A percentile compares a stretch with the other conserved stretches of the same genome.
These are phyloP conservation scores for Capromys pilorides DNA, from an alignment of 2,797 vertebrate genomes.

Conservation along the genomic window DNA sequence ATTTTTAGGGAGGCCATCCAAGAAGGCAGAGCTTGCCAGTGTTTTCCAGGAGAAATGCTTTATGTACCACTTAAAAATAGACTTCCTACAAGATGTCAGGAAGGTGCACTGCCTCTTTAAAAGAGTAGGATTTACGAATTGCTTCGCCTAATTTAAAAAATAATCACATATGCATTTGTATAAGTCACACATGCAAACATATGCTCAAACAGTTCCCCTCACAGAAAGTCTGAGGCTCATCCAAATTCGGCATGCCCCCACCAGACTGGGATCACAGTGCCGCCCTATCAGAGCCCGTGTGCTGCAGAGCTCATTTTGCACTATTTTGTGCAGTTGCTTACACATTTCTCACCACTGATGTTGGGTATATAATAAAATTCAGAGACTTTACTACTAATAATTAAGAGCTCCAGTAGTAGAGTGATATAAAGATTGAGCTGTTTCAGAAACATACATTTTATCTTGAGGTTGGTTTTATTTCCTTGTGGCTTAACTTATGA, in stretches of 20 bases:
- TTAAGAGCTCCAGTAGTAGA: slow-evolving; percentile 82
- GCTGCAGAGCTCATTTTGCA: slow-evolving; percentile 80
- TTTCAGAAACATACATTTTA: slow-evolving; percentile 85
- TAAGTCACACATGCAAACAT: slow-evolving; percentile 75
- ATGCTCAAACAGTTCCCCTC: slow-evolving; percentile 70
- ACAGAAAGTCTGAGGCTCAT: slow-evolving; percentile 77
- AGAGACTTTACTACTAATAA: slow-evolving; percentile 85
- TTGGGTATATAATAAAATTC: slow-evolving; percentile 83
- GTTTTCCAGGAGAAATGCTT: slow-evolving; percentile 79
- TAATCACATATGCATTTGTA: slow-evolving; percentile 82
- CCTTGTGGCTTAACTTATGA: slow-evolving; percentile 85
- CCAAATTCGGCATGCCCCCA: slow-evolving; percentile 32
- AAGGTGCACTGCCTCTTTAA: slow-evolving; percentile 84
- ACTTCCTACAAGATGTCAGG: slow-evolving; percentile 82
- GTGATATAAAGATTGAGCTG: slow-evolving; percentile 83
- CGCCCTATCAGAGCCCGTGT: slow-evolving; percentile 75
- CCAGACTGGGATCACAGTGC: slow-evolving; percentile 77
- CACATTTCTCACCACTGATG: slow-evolving; percentile 82
- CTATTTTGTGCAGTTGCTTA: slow-evolving; percentile 81
- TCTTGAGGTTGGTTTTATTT: slow-evolving; percentile 86
- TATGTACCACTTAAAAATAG: slow-evolving; percentile 83
- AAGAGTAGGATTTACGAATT: slow-evolving; percentile 84
- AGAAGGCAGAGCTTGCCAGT: slow-evolving; percentile 59
- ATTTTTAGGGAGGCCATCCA: slow-evolving; percentile 67
- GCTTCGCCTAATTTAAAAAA: slow-evolving; percentile 84